Conservation (phyloP, 1,140 invertebrate genomes). For the Protaetia brevitarsis region DNA sequence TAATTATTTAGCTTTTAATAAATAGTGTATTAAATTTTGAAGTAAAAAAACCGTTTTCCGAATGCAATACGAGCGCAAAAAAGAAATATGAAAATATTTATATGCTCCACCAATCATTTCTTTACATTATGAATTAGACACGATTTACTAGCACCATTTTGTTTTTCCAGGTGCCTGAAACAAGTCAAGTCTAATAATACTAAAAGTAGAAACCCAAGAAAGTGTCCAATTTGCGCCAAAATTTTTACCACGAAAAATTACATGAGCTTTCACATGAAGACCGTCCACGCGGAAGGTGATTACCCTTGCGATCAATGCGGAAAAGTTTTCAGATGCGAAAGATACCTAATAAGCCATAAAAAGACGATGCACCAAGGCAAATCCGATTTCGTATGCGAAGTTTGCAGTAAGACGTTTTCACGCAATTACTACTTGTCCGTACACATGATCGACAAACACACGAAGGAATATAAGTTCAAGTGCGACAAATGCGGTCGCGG, state of each 20-base stretch:
- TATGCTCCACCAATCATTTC: too few relatives aligned
- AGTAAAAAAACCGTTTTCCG: too few relatives aligned
- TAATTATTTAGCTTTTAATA: too few relatives aligned
- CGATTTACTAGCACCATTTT: too few relatives aligned
- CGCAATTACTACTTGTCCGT: slow-evolving; percentile 33
- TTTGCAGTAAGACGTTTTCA: slow-evolving; percentile 27
- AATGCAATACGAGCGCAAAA: too few relatives aligned
- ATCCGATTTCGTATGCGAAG: slow-evolving; percentile 11
- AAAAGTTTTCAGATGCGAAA: slow-evolving; percentile 25
- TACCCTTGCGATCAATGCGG: slow-evolving; percentile 31
- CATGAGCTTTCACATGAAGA: background rate
- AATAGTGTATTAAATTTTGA: too few relatives aligned
- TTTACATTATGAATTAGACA: too few relatives aligned
- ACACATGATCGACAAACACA: background rate
- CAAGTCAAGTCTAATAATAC: too few relatives aligned
- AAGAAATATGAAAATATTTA: too few relatives aligned
- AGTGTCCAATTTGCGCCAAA: background rate
- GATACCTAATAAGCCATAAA: background rate
- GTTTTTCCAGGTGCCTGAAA: too few relatives aligned
- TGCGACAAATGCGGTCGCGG: slow-evolving; percentile 22
- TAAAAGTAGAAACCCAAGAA: background rate
- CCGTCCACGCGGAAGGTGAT: too few relatives aligned
- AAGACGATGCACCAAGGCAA: slow-evolving; percentile 37
- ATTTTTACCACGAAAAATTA: background rate
- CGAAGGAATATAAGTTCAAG: background rate